Percentiles rank a stretch among this genome's conserved stretches.
phyloP scores from a whole-genome alignment of 2,113 vertebrate genomes.

The Muntiacus reevesi region DNA sequence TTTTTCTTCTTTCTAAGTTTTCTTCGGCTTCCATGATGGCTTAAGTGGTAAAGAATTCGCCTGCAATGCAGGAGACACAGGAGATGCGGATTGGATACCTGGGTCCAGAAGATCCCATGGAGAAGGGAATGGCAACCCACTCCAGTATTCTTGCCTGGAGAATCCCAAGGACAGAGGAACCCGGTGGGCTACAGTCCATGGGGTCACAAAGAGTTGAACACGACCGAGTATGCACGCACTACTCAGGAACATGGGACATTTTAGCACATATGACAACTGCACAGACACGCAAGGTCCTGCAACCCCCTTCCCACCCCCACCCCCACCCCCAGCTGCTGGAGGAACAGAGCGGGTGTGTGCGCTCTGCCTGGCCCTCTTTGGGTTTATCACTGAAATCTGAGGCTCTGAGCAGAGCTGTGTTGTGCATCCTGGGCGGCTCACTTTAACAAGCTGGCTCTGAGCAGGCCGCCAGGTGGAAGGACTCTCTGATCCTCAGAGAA shows the following conservation, averaged over 20 bases:
- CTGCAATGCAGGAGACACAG: background rate
- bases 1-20: background rate
- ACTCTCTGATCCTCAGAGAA: background rate
- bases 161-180: background rate
- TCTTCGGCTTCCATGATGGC: background rate
- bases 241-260: background rate
- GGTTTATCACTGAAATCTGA: background rate
- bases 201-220: background rate
- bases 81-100: background rate
- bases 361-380: background rate
- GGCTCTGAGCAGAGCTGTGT: background rate
- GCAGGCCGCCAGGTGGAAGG: background rate
- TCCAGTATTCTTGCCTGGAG: background rate
- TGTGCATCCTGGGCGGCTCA: background rate
- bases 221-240: rapidly evolving
- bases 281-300: background rate
- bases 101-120: background rate
- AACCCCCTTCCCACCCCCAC: background rate
- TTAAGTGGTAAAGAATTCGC: background rate
- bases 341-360: background rate
- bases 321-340: background rate
- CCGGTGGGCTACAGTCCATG: background rate
- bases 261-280: constrained; percentile 1
- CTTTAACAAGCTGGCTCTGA: background rate
- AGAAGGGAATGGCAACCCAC: background rate